These are phyloP conservation scores for Picathartes gymnocephalus DNA, from an alignment of 2,113 vertebrate species.

Conservation along the genomic window DNA sequence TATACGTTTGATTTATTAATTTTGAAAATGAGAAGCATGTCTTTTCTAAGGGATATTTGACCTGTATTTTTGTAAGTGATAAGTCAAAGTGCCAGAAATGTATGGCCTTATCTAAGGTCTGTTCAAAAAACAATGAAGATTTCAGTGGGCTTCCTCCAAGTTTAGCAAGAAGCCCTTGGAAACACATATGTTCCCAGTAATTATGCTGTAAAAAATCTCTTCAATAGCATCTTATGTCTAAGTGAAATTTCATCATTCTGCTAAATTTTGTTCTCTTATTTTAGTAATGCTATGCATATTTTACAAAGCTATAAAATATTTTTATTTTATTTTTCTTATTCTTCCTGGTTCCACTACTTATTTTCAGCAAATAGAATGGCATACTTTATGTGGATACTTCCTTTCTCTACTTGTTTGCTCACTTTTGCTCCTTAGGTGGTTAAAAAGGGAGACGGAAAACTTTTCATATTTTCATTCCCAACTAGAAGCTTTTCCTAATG, in stretches of 20 bases:
- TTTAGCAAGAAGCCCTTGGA: neutral
- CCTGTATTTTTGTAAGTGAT: neutral
- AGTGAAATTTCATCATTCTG: neutral
- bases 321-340: neutral
- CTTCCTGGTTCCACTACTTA: neutral
- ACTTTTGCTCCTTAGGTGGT: neutral
- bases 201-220: neutral
- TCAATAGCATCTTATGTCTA: neutral
- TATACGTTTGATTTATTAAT: neutral
- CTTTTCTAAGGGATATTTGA: neutral
- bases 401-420: neutral
- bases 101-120: neutral
- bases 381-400: neutral
- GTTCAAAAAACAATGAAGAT: neutral
- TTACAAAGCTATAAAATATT: neutral
- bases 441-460: neutral
- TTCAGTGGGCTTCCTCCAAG: neutral
- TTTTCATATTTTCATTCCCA: neutral
- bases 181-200: neutral
- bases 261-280: neutral
- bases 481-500: neutral
- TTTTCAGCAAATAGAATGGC: neutral
- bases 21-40: neutral
- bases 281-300: neutral
- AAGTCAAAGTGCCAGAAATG: neutral